phyloP scores from a whole-genome alignment of 2,113 vertebrate species.

The Dicrurus megarhynchus region DNA sequence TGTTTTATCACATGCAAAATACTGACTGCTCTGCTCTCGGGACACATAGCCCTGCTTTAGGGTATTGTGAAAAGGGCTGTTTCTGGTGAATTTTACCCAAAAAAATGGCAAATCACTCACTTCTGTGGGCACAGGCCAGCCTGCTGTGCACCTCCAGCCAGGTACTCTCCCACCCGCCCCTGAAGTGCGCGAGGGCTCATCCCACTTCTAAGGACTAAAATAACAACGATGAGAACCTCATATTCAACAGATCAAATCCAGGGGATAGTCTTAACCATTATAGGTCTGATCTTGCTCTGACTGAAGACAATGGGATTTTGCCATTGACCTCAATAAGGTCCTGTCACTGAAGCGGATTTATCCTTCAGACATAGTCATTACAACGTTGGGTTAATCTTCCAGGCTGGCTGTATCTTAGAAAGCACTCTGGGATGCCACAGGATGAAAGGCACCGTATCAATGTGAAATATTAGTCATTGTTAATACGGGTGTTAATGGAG shows the following conservation, averaged over 20 bases:
- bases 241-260: neutral
- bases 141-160: neutral
- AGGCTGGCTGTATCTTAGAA: conserved; percentile 32
- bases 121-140: neutral
- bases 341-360: conserved; percentile 54
- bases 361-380: conserved; percentile 55
- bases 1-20: conserved; percentile 21
- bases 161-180: neutral
- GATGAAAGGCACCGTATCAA: conserved; percentile 48
- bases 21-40: neutral
- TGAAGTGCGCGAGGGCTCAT: neutral
- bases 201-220: neutral
- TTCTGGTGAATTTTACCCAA: neutral
- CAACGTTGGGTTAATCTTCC: conserved; percentile 57
- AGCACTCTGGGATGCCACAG: conserved; percentile 55
- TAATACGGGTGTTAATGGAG: conserved; percentile 60
- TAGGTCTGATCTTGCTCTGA: conserved; percentile 29
- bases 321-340: conserved; percentile 53
- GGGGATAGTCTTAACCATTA: neutral
- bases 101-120: neutral
- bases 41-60: neutral
- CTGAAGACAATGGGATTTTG: conserved; percentile 60
- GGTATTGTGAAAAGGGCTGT: neutral
- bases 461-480: conserved; percentile 56
- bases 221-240: neutral